Conservation (phyloP, 1,140 invertebrate species). For the Drosophila tropicalis region DNA sequence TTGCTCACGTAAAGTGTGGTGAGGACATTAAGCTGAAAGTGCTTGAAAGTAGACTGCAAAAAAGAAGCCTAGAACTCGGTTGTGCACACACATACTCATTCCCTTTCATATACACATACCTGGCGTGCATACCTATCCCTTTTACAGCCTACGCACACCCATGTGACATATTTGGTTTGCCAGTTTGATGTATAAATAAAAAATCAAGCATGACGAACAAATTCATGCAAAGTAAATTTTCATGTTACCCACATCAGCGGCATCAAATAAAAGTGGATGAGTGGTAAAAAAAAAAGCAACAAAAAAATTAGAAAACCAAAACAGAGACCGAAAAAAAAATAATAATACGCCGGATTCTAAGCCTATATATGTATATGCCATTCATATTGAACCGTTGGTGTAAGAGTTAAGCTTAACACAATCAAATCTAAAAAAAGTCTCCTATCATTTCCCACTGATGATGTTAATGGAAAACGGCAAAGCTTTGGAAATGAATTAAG, state of each 20-base stretch:
- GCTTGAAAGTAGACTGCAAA: constrained; percentile 40
- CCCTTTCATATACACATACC: constrained; percentile 12
- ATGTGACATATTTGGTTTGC: constrained; percentile 71
- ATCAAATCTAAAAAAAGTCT: neutral
- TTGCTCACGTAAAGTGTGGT: constrained; percentile 10
- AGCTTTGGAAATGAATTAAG: constrained; percentile 13
- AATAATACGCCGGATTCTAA: constrained; percentile 33
- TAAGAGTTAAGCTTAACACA: constrained; percentile 8
- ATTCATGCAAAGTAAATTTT: constrained; percentile 77
- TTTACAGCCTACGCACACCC: constrained; percentile 65
- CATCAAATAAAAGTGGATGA: constrained; percentile 37
- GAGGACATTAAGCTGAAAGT: constrained; percentile 23
- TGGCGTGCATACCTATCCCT: constrained; percentile 20
- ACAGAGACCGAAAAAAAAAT: constrained; percentile 8
- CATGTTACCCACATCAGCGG: constrained; percentile 56
- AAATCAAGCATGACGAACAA: constrained; percentile 72
- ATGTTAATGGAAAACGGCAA: constrained; percentile 6
- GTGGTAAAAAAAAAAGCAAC: constrained; percentile 8
- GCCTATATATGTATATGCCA: constrained; percentile 25
- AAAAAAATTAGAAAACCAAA: constrained; percentile 24
- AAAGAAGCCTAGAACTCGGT: constrained; percentile 20
- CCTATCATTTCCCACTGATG: neutral
- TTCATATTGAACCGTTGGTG: neutral
- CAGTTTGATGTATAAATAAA: constrained; percentile 75
- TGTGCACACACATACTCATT: neutral